phyloP scores from a whole-genome alignment of 1,140 invertebrate species.

The Triops cancriformis region DNA sequence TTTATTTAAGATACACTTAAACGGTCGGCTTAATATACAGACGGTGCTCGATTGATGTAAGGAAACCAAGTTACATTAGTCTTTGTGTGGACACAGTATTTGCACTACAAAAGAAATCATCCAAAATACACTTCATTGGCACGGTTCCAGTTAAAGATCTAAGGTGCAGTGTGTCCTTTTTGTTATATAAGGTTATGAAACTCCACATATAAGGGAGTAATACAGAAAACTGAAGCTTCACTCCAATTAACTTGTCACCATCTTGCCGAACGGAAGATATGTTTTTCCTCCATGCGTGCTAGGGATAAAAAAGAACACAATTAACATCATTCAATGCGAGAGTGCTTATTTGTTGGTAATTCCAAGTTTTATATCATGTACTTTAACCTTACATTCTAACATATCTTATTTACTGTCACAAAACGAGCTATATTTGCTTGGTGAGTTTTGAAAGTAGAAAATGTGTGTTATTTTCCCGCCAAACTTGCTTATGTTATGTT shows the following conservation, averaged over 20 bases:
- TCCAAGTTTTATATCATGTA: too few relatives aligned
- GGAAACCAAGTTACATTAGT: too few relatives aligned
- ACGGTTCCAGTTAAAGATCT: background rate
- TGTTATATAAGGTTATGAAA: background rate
- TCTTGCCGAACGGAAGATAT: background rate
- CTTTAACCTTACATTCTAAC: too few relatives aligned
- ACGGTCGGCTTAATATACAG: background rate
- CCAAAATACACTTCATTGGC: background rate
- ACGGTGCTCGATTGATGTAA: background rate
- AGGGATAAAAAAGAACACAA: background rate
- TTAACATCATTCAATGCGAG: too few relatives aligned
- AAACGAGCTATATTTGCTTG: too few relatives aligned
- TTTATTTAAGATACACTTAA: background rate
- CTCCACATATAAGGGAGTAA: background rate
- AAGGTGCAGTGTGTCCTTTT: background rate
- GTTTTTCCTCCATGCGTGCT: background rate
- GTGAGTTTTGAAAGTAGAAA: too few relatives aligned
- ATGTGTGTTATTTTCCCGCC: too few relatives aligned
- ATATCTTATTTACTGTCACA: too few relatives aligned
- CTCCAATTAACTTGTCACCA: background rate
- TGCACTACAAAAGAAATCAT: background rate
- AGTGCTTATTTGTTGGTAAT: too few relatives aligned
- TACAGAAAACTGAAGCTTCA: background rate
- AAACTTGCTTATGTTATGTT: too few relatives aligned
- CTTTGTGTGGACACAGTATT: background rate